A percentile compares a stretch with the other conserved stretches of the same genome.
Conservation (phyloP, 2,797 vertebrate genomes). For the Brotula barbata region DNA sequence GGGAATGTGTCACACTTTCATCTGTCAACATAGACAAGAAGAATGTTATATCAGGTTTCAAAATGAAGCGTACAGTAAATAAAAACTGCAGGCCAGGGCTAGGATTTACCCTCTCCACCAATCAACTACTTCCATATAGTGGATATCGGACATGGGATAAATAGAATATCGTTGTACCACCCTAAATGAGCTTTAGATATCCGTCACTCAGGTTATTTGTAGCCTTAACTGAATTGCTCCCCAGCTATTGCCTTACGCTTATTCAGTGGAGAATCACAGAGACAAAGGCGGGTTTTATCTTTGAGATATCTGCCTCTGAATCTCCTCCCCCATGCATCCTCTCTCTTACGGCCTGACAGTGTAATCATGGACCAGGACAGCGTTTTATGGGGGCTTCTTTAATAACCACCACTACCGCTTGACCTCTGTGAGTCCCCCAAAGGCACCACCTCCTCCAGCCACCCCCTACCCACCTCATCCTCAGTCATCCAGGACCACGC, state of each 20-base stretch:
- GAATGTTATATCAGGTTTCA: slow-evolving; percentile 67
- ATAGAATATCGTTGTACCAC: slow-evolving; percentile 7
- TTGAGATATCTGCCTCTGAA: slow-evolving; percentile 39
- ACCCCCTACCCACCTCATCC: slow-evolving; percentile 37
- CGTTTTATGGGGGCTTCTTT: slow-evolving; percentile 76
- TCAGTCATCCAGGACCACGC: slow-evolving; percentile 26
- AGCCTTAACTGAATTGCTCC: slow-evolving; percentile 15
- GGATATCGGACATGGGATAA: slow-evolving; percentile 30
- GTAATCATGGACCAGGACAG: slow-evolving; percentile 76
- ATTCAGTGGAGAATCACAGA: slow-evolving; percentile 15
- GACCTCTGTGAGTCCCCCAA: slow-evolving; percentile 73
- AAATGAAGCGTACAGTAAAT: slow-evolving; percentile 52
- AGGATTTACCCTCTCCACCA: slow-evolving; percentile 32
- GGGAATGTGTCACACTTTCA: slow-evolving; percentile 59
- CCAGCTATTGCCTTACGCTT: slow-evolving; percentile 16
- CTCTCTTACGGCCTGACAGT: slow-evolving; percentile 65
- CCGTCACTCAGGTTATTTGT: slow-evolving; percentile 38
- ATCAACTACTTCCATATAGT: slow-evolving; percentile 14
- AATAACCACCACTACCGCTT: slow-evolving; percentile 74
- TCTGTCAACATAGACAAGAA: slow-evolving; percentile 61
- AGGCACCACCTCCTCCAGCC: slow-evolving; percentile 54
- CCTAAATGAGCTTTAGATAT: slow-evolving; percentile 15
- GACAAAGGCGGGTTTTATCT: slow-evolving; percentile 46
- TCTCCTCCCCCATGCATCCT: slow-evolving; percentile 63
- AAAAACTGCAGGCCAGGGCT: slow-evolving; percentile 50